Evolutionary conservation across 2,888 invertebrate genomes (phyloP), one percentile per base, ranked within the genome.

Genomic region (Ramazzottius varieornatus): DNA sequence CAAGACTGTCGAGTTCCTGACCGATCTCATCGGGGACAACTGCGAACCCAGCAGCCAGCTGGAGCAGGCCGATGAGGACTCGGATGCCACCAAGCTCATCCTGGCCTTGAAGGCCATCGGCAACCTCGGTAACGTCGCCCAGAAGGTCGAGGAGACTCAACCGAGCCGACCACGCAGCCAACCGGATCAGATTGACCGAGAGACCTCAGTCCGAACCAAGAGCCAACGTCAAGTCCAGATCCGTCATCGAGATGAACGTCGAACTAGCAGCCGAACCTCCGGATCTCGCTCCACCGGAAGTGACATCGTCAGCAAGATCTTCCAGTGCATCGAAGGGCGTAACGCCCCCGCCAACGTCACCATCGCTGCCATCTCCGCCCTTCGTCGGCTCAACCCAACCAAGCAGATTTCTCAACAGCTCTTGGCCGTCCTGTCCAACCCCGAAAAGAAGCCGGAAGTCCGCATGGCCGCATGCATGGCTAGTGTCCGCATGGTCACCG

Each of bases 21-120:
- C 29, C 20, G 54, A 54, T 8, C 54, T 54, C 20, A 29, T 24
- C 24, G 54, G 24, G 4, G 54, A 29, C 54, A 54, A 54, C 4
- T 54, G 54, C 54, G 54, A 54, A 54, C 54, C 54, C 16, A n/a
- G 16, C 54, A 29, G 24, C 29, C 8, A 54, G 24, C 54, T 54
- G 13, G 54, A 54, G 16, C 8, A 54, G 29, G 54, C 54, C 54
- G 54, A 54, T 29, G 54, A 54, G 29, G 54, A 54, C n/a, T 16
- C 20, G n/a, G 54, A 54, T 24, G 54, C 54, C 54, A 54, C 54
- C 54, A 54, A 54, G 24, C 54, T 54, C n/a, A 54, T 54, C 54
- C 8, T 54, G 16, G 54, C 54, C 29, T 29, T 54, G 54, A 54
- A 54, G 29, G 54, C 54, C 29, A 13, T 54, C 54, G 54, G 54